Conservation (phyloP, 2,888 invertebrate genomes). For the Gryllus longicercus region DNA sequence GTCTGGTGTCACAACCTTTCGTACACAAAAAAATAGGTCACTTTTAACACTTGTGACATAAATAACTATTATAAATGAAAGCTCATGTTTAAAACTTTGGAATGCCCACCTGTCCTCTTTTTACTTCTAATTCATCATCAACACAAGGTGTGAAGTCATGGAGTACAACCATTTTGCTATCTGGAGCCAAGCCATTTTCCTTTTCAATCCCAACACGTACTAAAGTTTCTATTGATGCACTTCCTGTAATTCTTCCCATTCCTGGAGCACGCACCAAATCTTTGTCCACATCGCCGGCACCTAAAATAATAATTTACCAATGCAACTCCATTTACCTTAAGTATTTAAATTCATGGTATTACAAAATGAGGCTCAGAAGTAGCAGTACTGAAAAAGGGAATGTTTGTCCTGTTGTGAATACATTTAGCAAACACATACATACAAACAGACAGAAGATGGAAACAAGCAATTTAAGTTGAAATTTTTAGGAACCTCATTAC, state of each 20-base stretch:
- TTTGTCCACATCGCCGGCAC: constrained; percentile 74
- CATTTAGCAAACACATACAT: background rate
- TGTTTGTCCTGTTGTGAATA: background rate
- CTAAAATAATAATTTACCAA: constrained; percentile 50
- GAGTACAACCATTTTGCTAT: constrained; percentile 90
- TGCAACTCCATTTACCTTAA: constrained; percentile 24
- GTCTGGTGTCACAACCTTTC: too few relatives aligned
- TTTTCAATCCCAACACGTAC: constrained; percentile 89
- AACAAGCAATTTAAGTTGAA: background rate
- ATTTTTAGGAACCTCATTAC: too few relatives aligned
- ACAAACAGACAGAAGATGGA: background rate
- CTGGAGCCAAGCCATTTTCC: constrained; percentile 85
- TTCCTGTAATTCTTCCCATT: constrained; percentile 91
- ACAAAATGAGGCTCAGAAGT: background rate
- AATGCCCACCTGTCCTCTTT: constrained; percentile 68
- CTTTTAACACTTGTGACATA: too few relatives aligned
- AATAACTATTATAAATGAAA: too few relatives aligned
- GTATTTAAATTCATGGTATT: background rate
- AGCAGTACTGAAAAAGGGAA: background rate
- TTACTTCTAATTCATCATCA: constrained; percentile 88
- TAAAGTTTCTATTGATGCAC: constrained; percentile 87
- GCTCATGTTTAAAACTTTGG: too few relatives aligned
- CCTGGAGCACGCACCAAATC: constrained; percentile 71
- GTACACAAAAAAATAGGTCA: too few relatives aligned
- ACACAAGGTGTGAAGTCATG: constrained; percentile 94